phyloP scores from a whole-genome alignment of 2,113 vertebrate species.

The Ochotona princeps region DNA sequence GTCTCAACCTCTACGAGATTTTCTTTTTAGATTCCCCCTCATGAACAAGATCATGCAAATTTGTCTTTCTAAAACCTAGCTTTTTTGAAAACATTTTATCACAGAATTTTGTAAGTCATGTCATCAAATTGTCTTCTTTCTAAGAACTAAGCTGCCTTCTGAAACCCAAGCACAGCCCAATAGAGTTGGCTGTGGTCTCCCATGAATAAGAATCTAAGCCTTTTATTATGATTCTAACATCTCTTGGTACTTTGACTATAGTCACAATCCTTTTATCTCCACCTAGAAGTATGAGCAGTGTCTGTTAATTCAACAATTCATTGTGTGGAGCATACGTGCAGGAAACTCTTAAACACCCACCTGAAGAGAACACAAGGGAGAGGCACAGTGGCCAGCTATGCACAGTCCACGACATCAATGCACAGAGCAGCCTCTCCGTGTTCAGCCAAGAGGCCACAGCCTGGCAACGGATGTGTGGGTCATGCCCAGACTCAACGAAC shows the following conservation, averaged over 20 bases:
- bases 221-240: not conserved
- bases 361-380: not conserved
- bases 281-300: not conserved
- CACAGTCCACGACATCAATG: fast-evolving
- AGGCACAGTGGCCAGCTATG: not conserved
- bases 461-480: not conserved
- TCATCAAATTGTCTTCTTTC: not conserved
- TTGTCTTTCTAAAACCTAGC: too few species aligned
- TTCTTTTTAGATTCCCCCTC: too few species aligned
- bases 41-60: too few species aligned
- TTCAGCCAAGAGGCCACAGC: not conserved
- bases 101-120: not conserved
- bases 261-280: not conserved
- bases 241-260: not conserved
- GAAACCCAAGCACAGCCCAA: not conserved
- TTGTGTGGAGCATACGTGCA: not conserved
- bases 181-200: not conserved
- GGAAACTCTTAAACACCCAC: not conserved
- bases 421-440: not conserved
- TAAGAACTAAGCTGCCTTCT: not conserved
- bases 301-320: not conserved
- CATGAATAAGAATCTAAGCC: slow-evolving; percentile 1
- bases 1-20: too few species aligned
- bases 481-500: not conserved
- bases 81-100: not conserved